Conservation (phyloP, 2,797 vertebrate species). For the Neopelma chrysocephalum region DNA sequence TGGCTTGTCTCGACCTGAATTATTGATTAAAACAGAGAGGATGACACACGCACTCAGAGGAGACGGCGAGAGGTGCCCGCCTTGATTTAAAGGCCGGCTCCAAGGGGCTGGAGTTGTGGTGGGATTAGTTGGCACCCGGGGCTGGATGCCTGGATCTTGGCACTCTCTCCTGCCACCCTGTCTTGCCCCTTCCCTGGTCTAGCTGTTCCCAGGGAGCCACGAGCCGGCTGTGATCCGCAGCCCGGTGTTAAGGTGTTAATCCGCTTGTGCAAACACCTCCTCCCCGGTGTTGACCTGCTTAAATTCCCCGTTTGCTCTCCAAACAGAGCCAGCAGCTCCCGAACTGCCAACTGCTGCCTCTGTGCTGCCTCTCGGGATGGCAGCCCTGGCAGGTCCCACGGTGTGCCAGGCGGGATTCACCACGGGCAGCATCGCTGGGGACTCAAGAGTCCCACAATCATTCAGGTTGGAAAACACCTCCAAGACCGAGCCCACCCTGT, state of each 20-base stretch:
- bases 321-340: not conserved
- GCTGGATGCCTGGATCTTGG: not conserved
- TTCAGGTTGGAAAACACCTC: not conserved
- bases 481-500: accelerated
- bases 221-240: not conserved
- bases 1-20: constrained; percentile 50
- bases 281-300: not conserved
- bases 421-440: accelerated
- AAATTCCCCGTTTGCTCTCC: constrained; percentile 11
- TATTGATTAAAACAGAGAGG: constrained; percentile 63
- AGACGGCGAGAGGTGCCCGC: not conserved
- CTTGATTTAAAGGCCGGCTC: not conserved
- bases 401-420: accelerated
- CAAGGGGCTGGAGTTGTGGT: not conserved
- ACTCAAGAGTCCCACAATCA: not conserved
- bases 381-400: not conserved
- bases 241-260: not conserved
- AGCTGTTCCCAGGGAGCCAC: not conserved
- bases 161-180: accelerated
- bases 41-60: not conserved
- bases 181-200: accelerated
- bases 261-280: not conserved
- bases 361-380: not conserved
- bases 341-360: not conserved
- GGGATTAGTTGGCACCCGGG: accelerated